Percentiles rank a stretch among this genome's conserved stretches.
These are phyloP conservation scores for Triplophysa yarkandensis DNA, from an alignment of 2,797 vertebrate species.

Conservation along the genomic window DNA sequence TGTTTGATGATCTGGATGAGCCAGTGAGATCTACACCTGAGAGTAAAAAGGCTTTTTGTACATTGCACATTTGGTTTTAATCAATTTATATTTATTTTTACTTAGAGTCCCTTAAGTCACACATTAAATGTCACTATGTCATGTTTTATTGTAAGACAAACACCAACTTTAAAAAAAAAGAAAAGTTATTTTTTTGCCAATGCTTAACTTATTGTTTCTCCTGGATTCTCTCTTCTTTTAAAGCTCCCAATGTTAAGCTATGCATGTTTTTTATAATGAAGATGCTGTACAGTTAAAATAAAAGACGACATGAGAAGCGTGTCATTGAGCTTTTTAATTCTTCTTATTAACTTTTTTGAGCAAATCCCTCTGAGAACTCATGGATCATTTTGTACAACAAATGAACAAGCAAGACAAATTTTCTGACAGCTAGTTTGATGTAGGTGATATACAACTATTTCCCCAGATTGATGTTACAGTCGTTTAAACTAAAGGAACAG, in stretches of 20 bases:
- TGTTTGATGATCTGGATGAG: too few relatives aligned
- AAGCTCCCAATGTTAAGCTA: slow-evolving; percentile 24
- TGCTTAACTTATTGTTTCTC: too few relatives aligned
- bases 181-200: too few relatives aligned
- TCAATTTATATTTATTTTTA: too few relatives aligned
- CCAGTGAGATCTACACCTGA: too few relatives aligned
- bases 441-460: slow-evolving; percentile 17
- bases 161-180: too few relatives aligned
- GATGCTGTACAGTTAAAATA: slow-evolving; percentile 31
- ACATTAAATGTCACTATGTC: too few relatives aligned
- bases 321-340: background rate
- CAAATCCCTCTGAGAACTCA: slow-evolving; percentile 29
- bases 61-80: too few relatives aligned
- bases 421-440: slow-evolving; percentile 11
- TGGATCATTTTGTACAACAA: background rate
- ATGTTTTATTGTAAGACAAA: too few relatives aligned
- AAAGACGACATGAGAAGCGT: slow-evolving; percentile 21
- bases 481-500: slow-evolving; percentile 15
- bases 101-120: too few relatives aligned
- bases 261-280: slow-evolving; percentile 33
- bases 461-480: slow-evolving; percentile 4
- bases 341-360: slow-evolving; percentile 15
- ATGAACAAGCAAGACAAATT: slow-evolving; percentile 13
- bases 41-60: too few relatives aligned
- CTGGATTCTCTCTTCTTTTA: background rate